These are phyloP conservation scores for Garrulus glandarius DNA, from an alignment of 2,797 vertebrate genomes.

Conservation along the genomic window DNA sequence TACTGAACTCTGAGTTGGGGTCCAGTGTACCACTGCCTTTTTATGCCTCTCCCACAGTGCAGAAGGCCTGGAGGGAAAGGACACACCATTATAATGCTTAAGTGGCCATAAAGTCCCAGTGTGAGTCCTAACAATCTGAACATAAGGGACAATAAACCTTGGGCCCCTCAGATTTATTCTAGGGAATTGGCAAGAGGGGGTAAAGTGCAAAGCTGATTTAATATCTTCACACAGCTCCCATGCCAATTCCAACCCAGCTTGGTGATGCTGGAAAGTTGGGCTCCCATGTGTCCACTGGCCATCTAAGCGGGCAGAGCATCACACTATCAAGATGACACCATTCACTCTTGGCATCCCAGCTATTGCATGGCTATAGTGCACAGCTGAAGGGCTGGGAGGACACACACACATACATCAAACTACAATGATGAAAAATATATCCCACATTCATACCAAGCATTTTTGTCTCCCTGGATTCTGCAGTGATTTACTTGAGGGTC, in stretches of 20 bases:
- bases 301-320: background rate
- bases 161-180: conserved; percentile 30
- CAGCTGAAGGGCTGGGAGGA: background rate
- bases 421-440: background rate
- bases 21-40: background rate
- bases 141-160: conserved; percentile 38
- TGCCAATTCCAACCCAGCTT: background rate
- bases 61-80: conserved; percentile 8
- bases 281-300: background rate
- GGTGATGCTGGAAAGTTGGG: background rate
- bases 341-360: background rate
- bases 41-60: conserved; percentile 17
- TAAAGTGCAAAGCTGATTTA: background rate
- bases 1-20: background rate
- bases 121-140: conserved; percentile 40
- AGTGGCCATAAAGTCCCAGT: conserved; percentile 56
- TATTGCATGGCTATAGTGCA: background rate
- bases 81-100: conserved; percentile 36
- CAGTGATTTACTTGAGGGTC: background rate
- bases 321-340: background rate
- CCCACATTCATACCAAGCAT: accelerated
- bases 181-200: background rate
- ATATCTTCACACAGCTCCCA: background rate
- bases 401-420: background rate
- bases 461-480: background rate